Evolutionary conservation across 2,113 vertebrate genomes (phyloP).

Genomic region (Pomatostomus ruficeps): DNA sequence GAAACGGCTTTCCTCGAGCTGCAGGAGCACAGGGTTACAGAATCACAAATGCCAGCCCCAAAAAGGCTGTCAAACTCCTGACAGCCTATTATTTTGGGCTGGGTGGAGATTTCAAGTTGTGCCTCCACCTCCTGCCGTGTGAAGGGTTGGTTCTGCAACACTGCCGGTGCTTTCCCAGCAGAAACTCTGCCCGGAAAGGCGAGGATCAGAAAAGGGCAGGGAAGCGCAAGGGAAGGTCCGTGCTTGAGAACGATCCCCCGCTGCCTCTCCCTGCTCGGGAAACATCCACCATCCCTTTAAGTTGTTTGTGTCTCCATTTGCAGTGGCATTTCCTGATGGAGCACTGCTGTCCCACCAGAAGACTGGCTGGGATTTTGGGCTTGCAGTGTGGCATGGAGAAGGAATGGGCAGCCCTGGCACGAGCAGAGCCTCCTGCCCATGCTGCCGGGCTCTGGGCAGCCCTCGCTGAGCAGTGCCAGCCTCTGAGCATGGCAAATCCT

Average conservation of each 20-base stretch:
- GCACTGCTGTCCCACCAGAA: not conserved
- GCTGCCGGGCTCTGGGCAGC: accelerated
- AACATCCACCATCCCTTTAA: not conserved
- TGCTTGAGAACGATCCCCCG: accelerated
- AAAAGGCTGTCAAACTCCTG: not conserved
- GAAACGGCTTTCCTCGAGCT: not conserved
- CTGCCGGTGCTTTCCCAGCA: not conserved
- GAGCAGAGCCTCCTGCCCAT: accelerated
- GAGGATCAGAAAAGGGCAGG: not conserved
- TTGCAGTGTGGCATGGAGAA: accelerated
- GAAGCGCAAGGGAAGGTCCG: not conserved
- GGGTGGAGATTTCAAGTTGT: not conserved
- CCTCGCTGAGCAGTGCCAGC: not conserved
- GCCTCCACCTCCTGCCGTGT: not conserved
- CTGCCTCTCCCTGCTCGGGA: accelerated
- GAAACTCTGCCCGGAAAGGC: not conserved
- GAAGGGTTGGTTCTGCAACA: not conserved
- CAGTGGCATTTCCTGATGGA: accelerated
- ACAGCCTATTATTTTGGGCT: not conserved
- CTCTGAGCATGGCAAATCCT: accelerated
- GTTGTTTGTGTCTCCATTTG: not conserved
- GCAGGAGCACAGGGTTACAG: not conserved
- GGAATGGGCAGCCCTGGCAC: not conserved
- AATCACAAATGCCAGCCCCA: accelerated
- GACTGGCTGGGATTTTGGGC: not conserved